Evolutionary conservation across 1,140 invertebrate genomes (phyloP), one percentile per base, ranked within the genome.

Genomic region (Babylonia areolata): DNA sequence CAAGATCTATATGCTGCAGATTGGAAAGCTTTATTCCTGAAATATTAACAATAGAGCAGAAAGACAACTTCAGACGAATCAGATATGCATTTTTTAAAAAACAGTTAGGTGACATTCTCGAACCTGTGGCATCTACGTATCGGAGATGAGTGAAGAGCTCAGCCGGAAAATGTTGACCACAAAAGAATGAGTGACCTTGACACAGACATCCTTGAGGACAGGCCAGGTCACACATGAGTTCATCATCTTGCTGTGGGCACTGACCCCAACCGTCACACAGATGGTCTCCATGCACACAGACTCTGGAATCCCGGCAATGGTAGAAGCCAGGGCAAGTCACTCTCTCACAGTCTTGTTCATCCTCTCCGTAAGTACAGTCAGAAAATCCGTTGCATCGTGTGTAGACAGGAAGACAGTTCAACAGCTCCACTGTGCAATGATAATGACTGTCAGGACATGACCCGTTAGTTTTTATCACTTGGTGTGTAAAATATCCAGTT

Each of bases 161-260:
- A 2, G 54, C n/a, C 3, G 35, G 80, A 39, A 81, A 64, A 17
- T 28, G 46, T 31, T 9, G 31, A 17, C 28, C 0, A 28, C 80
- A 81, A 1, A 58, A 12, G 15, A 81, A 54, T 15, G 80, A 17
- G 1, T 51, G 31, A 23, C 80, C 80, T 37, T 81, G 80, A 81
- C 80, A 81, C 33, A 54, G 31, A 20, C 80, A 81, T 11, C 11
- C 80, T 23, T 81, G 37, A 20, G 80, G 80, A 64, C 80, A 81
- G 6, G 2, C 17, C 20, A 64, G 28, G 20, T 39, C 51, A 81
- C 80, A 81, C 9, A 58, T 17, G n/a, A 81, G 35, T n/a, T 81
- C 80, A 64, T 81, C 80, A n/a, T 81, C 80, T 2, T 64, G 51
- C 54, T 81, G 80, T 39, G 80, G 80, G 35, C 80, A 81, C 51